These are phyloP conservation scores for Drosophila incognita DNA, from an alignment of 2,888 invertebrate genomes.

Conservation along the genomic window DNA sequence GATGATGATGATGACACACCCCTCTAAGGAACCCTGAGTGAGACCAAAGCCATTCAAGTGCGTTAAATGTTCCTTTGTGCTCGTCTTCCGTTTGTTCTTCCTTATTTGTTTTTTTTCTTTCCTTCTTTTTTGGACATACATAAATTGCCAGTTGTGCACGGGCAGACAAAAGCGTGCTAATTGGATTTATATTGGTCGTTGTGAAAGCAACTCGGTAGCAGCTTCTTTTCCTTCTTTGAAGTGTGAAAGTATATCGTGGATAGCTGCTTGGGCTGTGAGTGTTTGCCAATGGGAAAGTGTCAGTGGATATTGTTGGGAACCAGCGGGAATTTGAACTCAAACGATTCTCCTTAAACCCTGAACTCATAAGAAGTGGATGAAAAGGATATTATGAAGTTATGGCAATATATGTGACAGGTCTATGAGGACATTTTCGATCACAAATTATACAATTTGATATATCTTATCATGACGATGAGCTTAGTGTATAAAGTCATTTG, in stretches of 20 bases:
- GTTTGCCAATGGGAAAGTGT: not conserved
- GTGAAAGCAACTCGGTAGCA: conserved; percentile 45
- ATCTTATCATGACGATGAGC: not conserved
- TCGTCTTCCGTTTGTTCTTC: conserved; percentile 46
- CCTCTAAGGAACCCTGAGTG: conserved; percentile 21
- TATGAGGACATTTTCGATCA: not conserved
- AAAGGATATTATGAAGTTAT: not conserved
- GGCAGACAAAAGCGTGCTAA: conserved; percentile 77
- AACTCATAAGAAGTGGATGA: not conserved
- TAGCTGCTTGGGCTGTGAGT: not conserved
- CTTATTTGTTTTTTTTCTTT: conserved; percentile 34
- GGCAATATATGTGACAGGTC: not conserved
- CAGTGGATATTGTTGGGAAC: conserved; percentile 8
- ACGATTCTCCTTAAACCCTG: too few species aligned
- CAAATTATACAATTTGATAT: not conserved
- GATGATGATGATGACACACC: conserved; percentile 52
- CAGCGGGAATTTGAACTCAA: not conserved
- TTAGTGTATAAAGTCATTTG: too few species aligned
- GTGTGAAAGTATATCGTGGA: conserved; percentile 57
- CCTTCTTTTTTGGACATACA: conserved; percentile 7
- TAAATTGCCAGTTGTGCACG: conserved; percentile 42
- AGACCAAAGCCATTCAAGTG: conserved; percentile 21
- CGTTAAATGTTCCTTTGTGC: conserved; percentile 60
- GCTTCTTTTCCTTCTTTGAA: conserved; percentile 25
- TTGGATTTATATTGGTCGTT: conserved; percentile 74